Evolutionary conservation across 2,113 vertebrate species (phyloP).

Genomic region (Corvus moneduloides): DNA sequence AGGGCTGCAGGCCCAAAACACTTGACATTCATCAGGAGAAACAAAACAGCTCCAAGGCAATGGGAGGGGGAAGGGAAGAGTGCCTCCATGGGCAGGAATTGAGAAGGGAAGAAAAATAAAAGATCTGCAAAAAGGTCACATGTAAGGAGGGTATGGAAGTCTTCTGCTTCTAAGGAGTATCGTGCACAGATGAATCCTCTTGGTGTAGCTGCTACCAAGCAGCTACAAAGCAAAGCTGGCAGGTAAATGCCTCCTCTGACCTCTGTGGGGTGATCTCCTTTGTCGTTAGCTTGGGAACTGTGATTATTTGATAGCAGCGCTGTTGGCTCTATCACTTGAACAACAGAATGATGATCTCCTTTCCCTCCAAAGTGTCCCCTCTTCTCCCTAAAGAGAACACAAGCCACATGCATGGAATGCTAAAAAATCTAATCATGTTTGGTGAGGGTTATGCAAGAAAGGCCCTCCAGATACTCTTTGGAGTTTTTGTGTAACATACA

Average conservation of each 20-base stretch:
- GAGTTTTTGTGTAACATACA: neutral
- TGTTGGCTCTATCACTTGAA: neutral
- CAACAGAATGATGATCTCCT: neutral
- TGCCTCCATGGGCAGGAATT: neutral
- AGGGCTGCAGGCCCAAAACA: neutral
- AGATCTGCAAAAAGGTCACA: neutral
- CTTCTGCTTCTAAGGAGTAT: neutral
- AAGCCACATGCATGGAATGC: neutral
- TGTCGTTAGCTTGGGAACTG: neutral
- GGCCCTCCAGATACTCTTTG: neutral
- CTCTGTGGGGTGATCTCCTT: neutral
- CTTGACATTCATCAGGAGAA: neutral
- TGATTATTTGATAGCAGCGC: neutral
- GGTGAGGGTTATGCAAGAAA: neutral
- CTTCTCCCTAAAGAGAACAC: neutral
- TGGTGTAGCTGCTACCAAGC: neutral
- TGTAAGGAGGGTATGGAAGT: neutral
- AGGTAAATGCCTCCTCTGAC: neutral
- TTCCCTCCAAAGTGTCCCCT: neutral
- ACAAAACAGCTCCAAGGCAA: conserved; percentile 7
- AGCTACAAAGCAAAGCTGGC: neutral
- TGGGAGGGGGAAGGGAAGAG: neutral
- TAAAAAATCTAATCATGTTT: neutral
- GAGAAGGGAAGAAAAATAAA: neutral
- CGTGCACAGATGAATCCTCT: neutral